Evolutionary conservation across 1,140 invertebrate genomes (phyloP), one percentile per base, ranked within the genome.

Genomic region (Neomicropteryx cornuta): DNA sequence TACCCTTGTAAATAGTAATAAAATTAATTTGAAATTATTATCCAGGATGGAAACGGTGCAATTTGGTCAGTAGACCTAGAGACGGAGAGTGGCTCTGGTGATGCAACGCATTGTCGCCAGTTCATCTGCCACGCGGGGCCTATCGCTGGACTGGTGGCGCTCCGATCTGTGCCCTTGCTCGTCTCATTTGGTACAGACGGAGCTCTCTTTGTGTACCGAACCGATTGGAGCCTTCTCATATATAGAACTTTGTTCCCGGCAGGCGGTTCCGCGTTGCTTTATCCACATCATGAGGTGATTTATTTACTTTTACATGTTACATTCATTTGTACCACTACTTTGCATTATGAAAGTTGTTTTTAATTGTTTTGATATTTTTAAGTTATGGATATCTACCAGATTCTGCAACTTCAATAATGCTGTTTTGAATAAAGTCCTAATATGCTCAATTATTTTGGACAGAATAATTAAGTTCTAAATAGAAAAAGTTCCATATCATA

Each of bases 11-110:
- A n/a, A n/a, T n/a, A n/a, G n/a, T n/a, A n/a, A n/a, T n/a, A n/a
- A n/a, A n/a, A n/a, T 4, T 24, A 36, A 33, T 45, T 38, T 37
- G 1, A 19, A 36, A 42, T 8, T 21, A 40, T 31, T 21, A 28
- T 37, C 18, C 33, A 85, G 80, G 87, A 90, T 68, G 81, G 77
- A 16, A 81, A 81, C 45, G 87, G 87, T 29, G 85, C 81, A 3
- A 72, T 91, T 18, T 92, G 86, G 86, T 65, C 73, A 27, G 71
- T 86, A 17, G 83, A 89, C 48, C 56, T 89, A 2, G 77, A 77
- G 20, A 78, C 78, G n/a, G 72, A 72, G 24, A 65, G 70, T 30
- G 62, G 66, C 11, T 68, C 65, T 19, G 48, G 58, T 30, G 60
- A 60, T 6, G 72, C 81, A 1, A 52, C 72, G 33, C 76, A 80